Conservation (phyloP, 2,797 vertebrate species). For the Poliocrania exsul region DNA sequence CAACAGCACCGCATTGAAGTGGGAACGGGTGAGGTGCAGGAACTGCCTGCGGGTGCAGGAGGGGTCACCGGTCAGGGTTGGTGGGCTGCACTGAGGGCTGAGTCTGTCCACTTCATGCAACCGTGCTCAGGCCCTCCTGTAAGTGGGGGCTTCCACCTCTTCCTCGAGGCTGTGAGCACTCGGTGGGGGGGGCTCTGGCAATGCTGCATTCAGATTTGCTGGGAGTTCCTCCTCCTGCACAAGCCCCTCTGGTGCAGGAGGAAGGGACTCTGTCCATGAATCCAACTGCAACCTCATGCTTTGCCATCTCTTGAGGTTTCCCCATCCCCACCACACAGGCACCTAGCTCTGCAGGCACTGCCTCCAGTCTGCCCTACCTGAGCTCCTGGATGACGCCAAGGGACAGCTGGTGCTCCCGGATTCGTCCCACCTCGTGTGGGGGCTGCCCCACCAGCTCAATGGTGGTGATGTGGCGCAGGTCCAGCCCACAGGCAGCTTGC, state of each 20-base stretch:
- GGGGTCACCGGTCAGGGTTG: not conserved
- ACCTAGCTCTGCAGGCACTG: not conserved
- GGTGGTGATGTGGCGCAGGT: constrained; percentile 87
- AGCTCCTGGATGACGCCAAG: constrained; percentile 87
- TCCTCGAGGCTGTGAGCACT: not conserved
- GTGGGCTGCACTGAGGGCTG: not conserved
- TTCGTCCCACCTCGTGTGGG: constrained; percentile 87
- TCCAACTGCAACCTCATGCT: not conserved
- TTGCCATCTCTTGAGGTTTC: not conserved
- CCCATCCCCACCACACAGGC: rapidly evolving
- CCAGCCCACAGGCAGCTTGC: constrained; percentile 89
- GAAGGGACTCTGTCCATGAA: rapidly evolving
- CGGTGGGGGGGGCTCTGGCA: not conserved
- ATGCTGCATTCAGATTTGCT: too few relatives aligned
- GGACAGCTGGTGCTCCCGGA: constrained; percentile 84
- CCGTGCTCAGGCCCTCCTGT: rapidly evolving
- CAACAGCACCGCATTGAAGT: constrained; percentile 92
- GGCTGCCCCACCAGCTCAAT: constrained; percentile 89
- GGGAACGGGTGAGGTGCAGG: constrained; percentile 85
- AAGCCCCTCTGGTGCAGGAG: not conserved
- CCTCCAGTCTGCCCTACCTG: constrained; percentile 76
- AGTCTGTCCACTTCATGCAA: rapidly evolving
- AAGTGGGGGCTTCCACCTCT: not conserved
- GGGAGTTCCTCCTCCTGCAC: rapidly evolving
- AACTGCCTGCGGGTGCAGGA: constrained; percentile 76